These are phyloP conservation scores for Chascanopsetta lugubris DNA, from an alignment of 2,113 vertebrate species.

Conservation along the genomic window DNA sequence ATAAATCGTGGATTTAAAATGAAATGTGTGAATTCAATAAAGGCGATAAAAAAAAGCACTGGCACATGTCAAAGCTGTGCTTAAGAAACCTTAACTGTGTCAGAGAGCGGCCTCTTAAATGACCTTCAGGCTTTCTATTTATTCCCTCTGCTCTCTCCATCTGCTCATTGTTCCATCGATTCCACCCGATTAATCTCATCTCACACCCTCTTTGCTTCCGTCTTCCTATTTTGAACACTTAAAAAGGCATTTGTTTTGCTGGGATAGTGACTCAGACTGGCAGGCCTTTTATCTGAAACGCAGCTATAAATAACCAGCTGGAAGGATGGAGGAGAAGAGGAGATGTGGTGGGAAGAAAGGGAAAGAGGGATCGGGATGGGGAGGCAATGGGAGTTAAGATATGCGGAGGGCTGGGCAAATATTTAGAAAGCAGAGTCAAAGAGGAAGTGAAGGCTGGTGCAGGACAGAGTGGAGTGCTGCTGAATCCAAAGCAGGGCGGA, in stretches of 20 bases:
- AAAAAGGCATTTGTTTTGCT: conserved; percentile 44
- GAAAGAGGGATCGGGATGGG: conserved; percentile 18
- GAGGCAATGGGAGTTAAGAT: conserved; percentile 44
- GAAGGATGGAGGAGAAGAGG: conserved; percentile 18
- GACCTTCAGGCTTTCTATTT: conserved; percentile 15
- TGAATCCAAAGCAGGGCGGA: conserved; percentile 29
- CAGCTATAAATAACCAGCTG: conserved; percentile 65
- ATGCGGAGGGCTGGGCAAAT: conserved; percentile 49
- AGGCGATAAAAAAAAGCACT: background rate
- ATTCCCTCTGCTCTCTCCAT: conserved; percentile 41
- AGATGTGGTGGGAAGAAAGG: conserved; percentile 15
- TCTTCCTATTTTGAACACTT: conserved; percentile 32
- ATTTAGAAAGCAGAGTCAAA: conserved; percentile 55
- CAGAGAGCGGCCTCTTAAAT: conserved; percentile 5
- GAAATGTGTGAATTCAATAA: no score
- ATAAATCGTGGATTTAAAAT: no score
- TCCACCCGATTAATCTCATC: conserved; percentile 48
- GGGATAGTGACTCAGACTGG: conserved; percentile 30
- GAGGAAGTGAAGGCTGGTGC: background rate
- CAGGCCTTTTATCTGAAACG: conserved; percentile 60
- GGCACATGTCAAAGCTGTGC: background rate
- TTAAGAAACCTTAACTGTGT: background rate
- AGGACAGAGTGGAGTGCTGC: conserved; percentile 4
- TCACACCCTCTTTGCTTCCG: conserved; percentile 31
- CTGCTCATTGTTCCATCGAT: conserved; percentile 45